Conservation (phyloP, 2,113 vertebrate species). For the Rafetus swinhoei region DNA sequence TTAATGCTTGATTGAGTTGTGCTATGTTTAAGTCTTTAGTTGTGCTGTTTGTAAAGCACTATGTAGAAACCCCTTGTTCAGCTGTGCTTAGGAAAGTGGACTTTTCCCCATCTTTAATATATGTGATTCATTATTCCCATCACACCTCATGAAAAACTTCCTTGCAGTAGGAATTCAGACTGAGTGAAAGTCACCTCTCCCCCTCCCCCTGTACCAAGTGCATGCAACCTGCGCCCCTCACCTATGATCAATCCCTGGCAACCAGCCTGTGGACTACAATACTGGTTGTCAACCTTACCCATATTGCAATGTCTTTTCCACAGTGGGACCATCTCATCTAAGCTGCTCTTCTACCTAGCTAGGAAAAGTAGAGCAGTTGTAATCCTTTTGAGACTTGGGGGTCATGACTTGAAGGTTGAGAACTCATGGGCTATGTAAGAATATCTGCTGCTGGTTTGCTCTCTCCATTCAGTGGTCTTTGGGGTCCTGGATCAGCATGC, state of each 20-base stretch:
- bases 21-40: neutral
- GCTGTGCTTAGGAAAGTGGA: neutral
- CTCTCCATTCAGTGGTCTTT: neutral
- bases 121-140: neutral
- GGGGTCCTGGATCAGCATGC: neutral
- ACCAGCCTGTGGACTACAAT: neutral
- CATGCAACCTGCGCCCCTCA: neutral
- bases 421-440: neutral
- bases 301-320: neutral
- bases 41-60: neutral
- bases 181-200: neutral
- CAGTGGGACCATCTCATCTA: neutral
- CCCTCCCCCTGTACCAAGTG: neutral
- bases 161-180: neutral
- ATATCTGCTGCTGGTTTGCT: neutral
- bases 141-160: neutral
- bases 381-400: neutral
- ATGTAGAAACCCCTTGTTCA: neutral
- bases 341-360: neutral
- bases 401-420: neutral
- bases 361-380: neutral
- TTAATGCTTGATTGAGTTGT: neutral
- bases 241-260: neutral
- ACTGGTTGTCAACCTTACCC: neutral
- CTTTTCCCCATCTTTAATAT: neutral